A percentile compares a stretch with the other conserved stretches of the same genome.
phyloP scores from a whole-genome alignment of 1,140 invertebrate genomes.

The Lucilia cuprina region DNA sequence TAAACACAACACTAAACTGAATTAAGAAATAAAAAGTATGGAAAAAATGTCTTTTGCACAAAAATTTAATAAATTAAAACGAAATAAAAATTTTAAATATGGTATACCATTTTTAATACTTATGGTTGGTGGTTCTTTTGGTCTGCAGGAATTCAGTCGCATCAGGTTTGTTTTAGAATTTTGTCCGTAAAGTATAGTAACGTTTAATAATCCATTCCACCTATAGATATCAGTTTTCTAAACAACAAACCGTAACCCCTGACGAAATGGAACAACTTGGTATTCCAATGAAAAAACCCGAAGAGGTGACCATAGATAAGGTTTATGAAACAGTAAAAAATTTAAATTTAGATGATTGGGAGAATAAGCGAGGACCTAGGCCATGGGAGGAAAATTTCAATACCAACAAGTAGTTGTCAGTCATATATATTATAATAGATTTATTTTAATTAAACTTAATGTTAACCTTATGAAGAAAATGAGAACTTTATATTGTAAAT shows the following conservation, averaged over 20 bases:
- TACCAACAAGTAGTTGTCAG: background rate
- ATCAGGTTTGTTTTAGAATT: slow-evolving; percentile 65
- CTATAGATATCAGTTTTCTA: slow-evolving; percentile 73
- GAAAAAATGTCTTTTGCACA: slow-evolving; percentile 42
- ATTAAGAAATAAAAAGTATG: background rate
- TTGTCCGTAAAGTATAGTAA: background rate
- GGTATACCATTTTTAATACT: slow-evolving; percentile 74
- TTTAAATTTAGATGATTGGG: slow-evolving; percentile 80
- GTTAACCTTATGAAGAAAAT: no score
- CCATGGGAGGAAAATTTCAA: slow-evolving; percentile 74
- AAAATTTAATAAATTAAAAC: slow-evolving; percentile 49
- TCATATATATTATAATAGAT: background rate
- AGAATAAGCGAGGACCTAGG: slow-evolving; percentile 78
- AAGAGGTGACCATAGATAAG: slow-evolving; percentile 74
- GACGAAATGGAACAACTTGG: slow-evolving; percentile 72
- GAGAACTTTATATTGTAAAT: no score
- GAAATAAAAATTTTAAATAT: slow-evolving; percentile 55
- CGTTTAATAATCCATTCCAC: background rate
- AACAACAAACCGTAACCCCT: slow-evolving; percentile 66
- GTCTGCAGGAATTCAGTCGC: slow-evolving; percentile 73
- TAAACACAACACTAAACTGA: background rate
- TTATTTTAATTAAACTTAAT: no score
- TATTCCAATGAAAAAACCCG: slow-evolving; percentile 70
- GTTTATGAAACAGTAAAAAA: slow-evolving; percentile 76
- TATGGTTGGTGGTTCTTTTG: slow-evolving; percentile 74